Evolutionary conservation across 1,140 invertebrate species (phyloP).

Genomic region (Drosophila pectinifera): DNA sequence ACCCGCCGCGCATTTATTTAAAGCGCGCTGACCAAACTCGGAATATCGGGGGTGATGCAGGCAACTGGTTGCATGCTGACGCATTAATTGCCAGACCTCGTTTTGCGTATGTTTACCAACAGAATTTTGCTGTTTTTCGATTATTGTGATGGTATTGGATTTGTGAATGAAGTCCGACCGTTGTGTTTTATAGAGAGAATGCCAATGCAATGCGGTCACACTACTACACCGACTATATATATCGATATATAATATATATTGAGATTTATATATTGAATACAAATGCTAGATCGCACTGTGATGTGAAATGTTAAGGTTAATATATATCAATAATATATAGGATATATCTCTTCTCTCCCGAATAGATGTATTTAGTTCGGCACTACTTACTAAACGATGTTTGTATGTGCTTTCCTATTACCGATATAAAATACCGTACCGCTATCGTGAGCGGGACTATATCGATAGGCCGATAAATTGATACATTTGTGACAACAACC

Average conservation of each 20-base stretch:
- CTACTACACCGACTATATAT: too few relatives aligned
- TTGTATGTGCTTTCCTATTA: neutral
- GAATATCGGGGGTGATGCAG: neutral
- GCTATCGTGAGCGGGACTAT: neutral
- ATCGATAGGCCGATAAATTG: constrained; percentile 2
- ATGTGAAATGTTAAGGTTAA: too few relatives aligned
- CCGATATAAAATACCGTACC: neutral
- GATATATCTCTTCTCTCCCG: too few relatives aligned
- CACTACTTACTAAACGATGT: too few relatives aligned
- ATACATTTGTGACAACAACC: constrained; percentile 19
- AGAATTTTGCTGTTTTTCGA: constrained; percentile 37
- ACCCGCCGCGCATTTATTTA: constrained; percentile 35
- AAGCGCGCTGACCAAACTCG: neutral
- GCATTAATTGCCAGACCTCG: constrained; percentile 17
- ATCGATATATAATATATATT: too few relatives aligned
- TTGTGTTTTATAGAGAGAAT: neutral
- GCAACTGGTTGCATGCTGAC: constrained; percentile 41
- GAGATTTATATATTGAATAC: too few relatives aligned
- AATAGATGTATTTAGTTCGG: too few relatives aligned
- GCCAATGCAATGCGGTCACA: neutral
- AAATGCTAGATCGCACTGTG: too few relatives aligned
- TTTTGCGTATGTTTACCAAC: constrained; percentile 31
- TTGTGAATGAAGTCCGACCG: constrained; percentile 2
- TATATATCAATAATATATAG: too few relatives aligned
- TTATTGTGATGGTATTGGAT: constrained; percentile 26